Conservation (phyloP, 2,797 vertebrate species). For the Eremophila alpestris region DNA sequence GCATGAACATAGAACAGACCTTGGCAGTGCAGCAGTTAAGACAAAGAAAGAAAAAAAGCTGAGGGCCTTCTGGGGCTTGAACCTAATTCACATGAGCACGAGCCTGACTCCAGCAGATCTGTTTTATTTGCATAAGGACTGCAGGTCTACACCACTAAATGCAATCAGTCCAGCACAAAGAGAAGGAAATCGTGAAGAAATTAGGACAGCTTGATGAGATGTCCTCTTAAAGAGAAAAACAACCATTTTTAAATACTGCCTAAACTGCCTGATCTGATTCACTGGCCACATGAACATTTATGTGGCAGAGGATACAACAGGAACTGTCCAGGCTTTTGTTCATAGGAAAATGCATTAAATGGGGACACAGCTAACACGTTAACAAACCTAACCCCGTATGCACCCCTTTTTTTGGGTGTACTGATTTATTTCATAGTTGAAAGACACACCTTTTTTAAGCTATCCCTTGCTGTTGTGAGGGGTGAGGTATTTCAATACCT, state of each 20-base stretch:
- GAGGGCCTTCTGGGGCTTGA: neutral
- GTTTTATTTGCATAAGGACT: neutral
- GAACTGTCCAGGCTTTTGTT: neutral
- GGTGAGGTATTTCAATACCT: neutral
- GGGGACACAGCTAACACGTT: neutral
- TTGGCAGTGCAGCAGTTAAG: neutral
- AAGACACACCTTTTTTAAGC: neutral
- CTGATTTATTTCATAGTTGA: neutral
- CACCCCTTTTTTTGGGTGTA: neutral
- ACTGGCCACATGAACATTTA: neutral
- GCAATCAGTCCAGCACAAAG: neutral
- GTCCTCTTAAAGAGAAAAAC: neutral
- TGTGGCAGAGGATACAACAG: neutral
- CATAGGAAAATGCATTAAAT: neutral
- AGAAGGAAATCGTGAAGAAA: neutral
- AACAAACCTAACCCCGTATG: neutral
- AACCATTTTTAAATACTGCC: neutral
- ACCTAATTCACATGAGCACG: neutral
- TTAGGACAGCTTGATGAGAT: neutral
- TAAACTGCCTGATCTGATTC: neutral
- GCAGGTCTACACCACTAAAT: neutral
- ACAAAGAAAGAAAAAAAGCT: neutral
- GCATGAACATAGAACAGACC: neutral
- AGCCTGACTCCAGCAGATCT: neutral
- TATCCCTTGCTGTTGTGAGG: neutral